phyloP scores from a whole-genome alignment of 2,888 invertebrate genomes.

The Volucella zonaria region DNA sequence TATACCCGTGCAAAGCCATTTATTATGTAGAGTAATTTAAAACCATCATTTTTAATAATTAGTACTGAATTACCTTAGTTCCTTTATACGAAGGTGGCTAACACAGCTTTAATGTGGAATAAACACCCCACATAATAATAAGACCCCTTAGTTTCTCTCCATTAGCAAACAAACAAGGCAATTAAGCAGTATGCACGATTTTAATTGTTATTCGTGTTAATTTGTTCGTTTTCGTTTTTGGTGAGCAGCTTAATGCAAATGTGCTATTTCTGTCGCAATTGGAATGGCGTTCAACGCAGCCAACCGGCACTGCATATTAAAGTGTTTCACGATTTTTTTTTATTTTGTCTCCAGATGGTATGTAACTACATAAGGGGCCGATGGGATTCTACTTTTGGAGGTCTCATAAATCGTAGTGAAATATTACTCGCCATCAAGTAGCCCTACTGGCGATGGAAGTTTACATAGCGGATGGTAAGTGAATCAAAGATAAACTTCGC shows the following conservation, averaged over 20 bases:
- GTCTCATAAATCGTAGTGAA: slow-evolving; percentile 61
- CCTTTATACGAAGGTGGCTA: slow-evolving; percentile 8
- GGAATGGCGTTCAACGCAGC: slow-evolving; percentile 15
- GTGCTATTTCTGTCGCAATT: slow-evolving; percentile 18
- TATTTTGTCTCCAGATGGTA: not conserved
- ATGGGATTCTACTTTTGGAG: slow-evolving; percentile 31
- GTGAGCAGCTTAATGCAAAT: slow-evolving; percentile 7
- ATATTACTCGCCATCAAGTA: slow-evolving; percentile 54
- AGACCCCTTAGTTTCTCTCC: slow-evolving; percentile 24
- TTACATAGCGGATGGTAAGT: not conserved
- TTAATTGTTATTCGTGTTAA: slow-evolving; percentile 56
- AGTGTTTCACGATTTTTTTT: slow-evolving; percentile 28
- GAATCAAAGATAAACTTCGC: slow-evolving; percentile 13
- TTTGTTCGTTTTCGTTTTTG: slow-evolving; percentile 33
- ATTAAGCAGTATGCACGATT: slow-evolving; percentile 46
- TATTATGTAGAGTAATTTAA: slow-evolving; percentile 37
- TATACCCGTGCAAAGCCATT: not conserved
- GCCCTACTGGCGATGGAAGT: slow-evolving; percentile 7
- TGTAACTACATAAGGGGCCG: not conserved
- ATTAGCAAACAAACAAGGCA: slow-evolving; percentile 54
- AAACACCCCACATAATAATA: slow-evolving; percentile 31
- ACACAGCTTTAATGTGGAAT: slow-evolving; percentile 18
- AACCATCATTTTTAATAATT: slow-evolving; percentile 63
- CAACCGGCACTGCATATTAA: slow-evolving; percentile 10
- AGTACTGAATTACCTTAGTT: slow-evolving; percentile 50